Evolutionary conservation across 35 echinoderm and acorn worm species (phyloP), one percentile per base, ranked within the genome.

Genomic region (Patiria miniata): DNA sequence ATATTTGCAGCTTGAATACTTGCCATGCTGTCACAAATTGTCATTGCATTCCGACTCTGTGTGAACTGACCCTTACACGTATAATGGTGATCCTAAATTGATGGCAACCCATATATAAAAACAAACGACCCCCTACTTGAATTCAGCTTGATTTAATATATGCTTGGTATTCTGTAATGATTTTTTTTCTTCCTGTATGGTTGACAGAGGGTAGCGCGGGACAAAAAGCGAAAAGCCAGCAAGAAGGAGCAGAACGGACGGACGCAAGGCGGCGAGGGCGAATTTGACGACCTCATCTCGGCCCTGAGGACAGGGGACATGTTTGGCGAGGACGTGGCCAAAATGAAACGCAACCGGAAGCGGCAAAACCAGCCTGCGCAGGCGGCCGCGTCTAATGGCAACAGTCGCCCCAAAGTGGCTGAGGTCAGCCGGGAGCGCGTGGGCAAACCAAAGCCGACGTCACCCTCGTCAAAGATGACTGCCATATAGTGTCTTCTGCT

Each of bases 231-330:
- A 77, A 97, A 91, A 85, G 42, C 37, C 30, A 79, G 39, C 17
- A 83, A 78, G 36, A 15, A 52, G 15, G 29, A 39, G 14, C 89
- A 92, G 26, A 39, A 53, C 23, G 87, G 83, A 38, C 81, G 68
- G 22, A 79, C 55, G 4, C 53, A 77, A 39, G 80, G 85, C 16
- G 93, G 89, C 16, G 89, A 95, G 7, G 96, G 96, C 1, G 96
- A 99, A 39, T 99, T 99, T 90, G 96, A 99, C 47, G 96, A 99
- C 53, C 93, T 99, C 50, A 93, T 99, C 55, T 95, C 96, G 9
- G 96, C 96, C 28, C 87, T 99, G 19, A 90, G 96, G 69, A 99
- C 93, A 5, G 96, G 96, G 53, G 96, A 99, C 79, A 89, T 99
- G 33, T 99, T 99, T 55, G 90, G 87, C 17, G 96, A 99, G 21